Conservation (phyloP, 30 jellyfish, hydroid and myxozoan genomes). For the Clytia hemisphaerica region DNA sequence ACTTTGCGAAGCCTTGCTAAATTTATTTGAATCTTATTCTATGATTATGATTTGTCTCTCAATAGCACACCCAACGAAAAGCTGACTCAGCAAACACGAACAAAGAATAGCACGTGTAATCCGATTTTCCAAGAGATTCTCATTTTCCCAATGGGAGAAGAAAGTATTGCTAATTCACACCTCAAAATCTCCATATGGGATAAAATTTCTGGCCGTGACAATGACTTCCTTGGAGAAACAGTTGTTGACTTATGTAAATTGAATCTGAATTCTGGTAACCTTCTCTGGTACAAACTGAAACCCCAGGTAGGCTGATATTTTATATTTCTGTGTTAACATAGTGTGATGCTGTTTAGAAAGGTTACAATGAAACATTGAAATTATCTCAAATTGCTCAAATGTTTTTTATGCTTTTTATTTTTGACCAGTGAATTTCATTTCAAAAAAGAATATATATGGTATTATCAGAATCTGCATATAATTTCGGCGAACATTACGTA, state of each 20-base stretch:
- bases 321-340: background rate
- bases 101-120: conserved; percentile 48
- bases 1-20: no score
- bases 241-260: conserved; percentile 52
- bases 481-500: no score
- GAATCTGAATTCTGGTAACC: conserved; percentile 62
- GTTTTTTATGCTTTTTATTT: no score
- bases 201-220: conserved; percentile 44
- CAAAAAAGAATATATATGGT: no score
- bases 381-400: no score
- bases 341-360: no score
- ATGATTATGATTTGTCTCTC: no score
- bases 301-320: conserved; percentile 42
- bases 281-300: conserved; percentile 51
- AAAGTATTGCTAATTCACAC: conserved; percentile 53
- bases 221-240: conserved; percentile 78
- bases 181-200: conserved; percentile 53
- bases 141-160: conserved; percentile 44
- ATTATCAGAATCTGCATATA: no score
- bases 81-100: conserved; percentile 37
- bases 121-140: conserved; percentile 75
- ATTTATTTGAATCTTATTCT: no score
- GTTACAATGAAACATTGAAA: no score
- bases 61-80: conserved; percentile 10
- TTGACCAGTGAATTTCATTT: no score